phyloP scores from a whole-genome alignment of 2,113 vertebrate species.

The Rana temporaria region DNA sequence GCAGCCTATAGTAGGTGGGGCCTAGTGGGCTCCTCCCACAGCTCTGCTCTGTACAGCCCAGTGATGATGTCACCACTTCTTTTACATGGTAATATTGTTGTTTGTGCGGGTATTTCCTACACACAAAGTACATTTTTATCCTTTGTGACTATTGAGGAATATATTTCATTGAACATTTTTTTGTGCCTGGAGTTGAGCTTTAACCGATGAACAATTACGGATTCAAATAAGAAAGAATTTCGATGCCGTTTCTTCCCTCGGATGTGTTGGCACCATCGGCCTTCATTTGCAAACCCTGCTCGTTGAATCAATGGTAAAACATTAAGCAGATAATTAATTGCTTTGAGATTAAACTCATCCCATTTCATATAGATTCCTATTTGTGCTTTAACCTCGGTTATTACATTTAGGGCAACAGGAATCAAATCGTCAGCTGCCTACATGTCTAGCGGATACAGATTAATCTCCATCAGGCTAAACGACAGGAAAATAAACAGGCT shows the following conservation, averaged over 20 bases:
- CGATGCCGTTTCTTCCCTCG: neutral
- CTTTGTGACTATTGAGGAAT: too few species aligned
- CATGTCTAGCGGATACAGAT: neutral
- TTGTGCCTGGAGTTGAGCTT: too few species aligned
- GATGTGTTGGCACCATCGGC: neutral
- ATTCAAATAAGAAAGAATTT: neutral
- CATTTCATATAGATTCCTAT: neutral
- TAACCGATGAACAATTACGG: too few species aligned
- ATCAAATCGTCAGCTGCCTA: slow-evolving; percentile 4
- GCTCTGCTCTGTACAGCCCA: too few species aligned
- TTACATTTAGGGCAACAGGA: neutral
- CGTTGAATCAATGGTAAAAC: neutral
- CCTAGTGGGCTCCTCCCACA: too few species aligned
- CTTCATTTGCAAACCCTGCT: neutral
- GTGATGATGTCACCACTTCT: too few species aligned
- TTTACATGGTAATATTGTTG: too few species aligned
- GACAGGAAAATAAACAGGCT: neutral
- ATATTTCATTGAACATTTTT: too few species aligned
- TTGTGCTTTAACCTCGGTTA: neutral
- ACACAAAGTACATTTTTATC: too few species aligned
- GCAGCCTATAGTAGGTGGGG: too few species aligned
- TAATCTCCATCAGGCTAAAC: too few species aligned
- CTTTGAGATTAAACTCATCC: slow-evolving; percentile 4
- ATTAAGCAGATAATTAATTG: slow-evolving; percentile 11
- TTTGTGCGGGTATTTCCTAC: too few species aligned